Percentiles rank a stretch among this genome's conserved stretches.
phyloP scores from a whole-genome alignment of 2,888 invertebrate species.

The Hylaea fasciaria region DNA sequence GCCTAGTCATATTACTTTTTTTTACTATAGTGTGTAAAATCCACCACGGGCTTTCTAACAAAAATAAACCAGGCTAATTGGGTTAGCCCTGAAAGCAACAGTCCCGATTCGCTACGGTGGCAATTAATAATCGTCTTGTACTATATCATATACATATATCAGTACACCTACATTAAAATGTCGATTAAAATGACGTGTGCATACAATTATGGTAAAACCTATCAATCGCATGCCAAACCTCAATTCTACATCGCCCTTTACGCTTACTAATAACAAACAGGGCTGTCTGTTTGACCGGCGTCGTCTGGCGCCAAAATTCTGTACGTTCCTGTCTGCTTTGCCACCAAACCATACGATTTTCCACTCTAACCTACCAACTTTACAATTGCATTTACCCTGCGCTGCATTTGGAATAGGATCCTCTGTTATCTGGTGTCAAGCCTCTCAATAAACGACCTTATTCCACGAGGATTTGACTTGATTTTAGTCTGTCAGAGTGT shows the following conservation, averaged over 20 bases:
- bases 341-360: conserved; percentile 29
- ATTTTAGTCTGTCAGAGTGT: conserved; percentile 14
- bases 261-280: conserved; percentile 44
- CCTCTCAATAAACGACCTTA: conserved; percentile 11
- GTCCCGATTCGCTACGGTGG: too few relatives aligned
- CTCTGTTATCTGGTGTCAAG: background rate
- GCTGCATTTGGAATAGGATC: background rate
- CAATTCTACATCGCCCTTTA: conserved; percentile 51
- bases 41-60: too few relatives aligned
- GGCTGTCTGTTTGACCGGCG: conserved; percentile 59
- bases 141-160: too few relatives aligned
- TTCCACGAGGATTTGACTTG: background rate
- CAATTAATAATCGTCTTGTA: too few relatives aligned
- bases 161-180: too few relatives aligned
- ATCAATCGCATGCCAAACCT: conserved; percentile 49
- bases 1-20: too few relatives aligned
- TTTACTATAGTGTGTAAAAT: background rate
- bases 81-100: too few relatives aligned
- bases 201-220: conserved; percentile 7
- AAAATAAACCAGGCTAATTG: too few relatives aligned
- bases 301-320: conserved; percentile 75
- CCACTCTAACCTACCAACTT: conserved; percentile 21
- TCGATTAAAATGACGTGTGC: too few relatives aligned
- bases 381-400: conserved; percentile 35
- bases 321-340: conserved; percentile 51